These are phyloP conservation scores for Aphrophora alni DNA, from an alignment of 2,888 invertebrate species.

Conservation along the genomic window DNA sequence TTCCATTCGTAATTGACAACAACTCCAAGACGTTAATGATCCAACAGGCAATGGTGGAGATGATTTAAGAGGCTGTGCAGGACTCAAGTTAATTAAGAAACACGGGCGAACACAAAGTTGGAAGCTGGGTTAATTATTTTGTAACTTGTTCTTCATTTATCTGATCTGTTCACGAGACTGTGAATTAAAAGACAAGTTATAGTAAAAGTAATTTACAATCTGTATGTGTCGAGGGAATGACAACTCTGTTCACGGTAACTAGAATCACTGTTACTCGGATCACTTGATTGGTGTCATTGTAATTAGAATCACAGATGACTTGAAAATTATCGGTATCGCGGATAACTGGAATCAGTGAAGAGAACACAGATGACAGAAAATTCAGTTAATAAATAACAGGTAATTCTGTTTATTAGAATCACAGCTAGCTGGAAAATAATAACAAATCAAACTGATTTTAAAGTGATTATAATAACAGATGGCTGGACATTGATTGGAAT, in stretches of 20 bases:
- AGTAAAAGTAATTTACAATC: neutral
- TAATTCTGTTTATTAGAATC: no score
- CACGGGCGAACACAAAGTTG: neutral
- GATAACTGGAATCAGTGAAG: no score
- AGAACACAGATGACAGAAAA: no score
- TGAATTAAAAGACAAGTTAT: slow-evolving; percentile 5
- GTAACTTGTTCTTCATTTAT: slow-evolving; percentile 2
- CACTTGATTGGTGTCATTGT: no score
- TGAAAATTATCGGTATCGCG: no score
- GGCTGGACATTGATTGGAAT: no score
- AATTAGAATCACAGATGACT: no score
- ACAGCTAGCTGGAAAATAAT: no score
- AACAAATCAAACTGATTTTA: no score
- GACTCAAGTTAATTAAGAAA: neutral
- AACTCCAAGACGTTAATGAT: neutral
- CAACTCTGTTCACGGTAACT: neutral
- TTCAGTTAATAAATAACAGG: no score
- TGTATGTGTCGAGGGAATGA: neutral
- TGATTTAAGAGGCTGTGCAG: neutral
- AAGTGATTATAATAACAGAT: no score
- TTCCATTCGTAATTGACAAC: neutral
- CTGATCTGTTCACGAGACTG: neutral
- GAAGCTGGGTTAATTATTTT: neutral
- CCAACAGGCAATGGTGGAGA: neutral
- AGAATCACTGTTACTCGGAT: neutral